Evolutionary conservation across 2,113 vertebrate species (phyloP).

Genomic region (Odontophorus gujanensis): DNA sequence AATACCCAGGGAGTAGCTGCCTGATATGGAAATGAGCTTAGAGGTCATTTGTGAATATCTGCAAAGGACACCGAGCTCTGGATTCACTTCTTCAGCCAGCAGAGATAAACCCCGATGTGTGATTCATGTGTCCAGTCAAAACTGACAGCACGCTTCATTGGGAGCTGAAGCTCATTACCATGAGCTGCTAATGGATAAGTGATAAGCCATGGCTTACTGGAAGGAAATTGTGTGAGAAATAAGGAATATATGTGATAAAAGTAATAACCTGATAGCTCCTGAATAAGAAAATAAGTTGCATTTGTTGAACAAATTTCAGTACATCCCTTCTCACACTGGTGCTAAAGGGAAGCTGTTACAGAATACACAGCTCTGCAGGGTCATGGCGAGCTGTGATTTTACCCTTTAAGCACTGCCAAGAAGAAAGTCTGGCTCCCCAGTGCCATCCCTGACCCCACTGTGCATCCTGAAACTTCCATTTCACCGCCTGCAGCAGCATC

Average conservation of each 20-base stretch:
- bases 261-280: not conserved
- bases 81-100: not conserved
- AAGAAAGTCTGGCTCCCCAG: not conserved
- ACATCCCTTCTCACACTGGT: not conserved
- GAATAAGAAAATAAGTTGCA: not conserved
- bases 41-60: not conserved
- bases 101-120: not conserved
- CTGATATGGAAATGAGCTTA: not conserved
- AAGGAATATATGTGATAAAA: not conserved
- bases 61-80: not conserved
- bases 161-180: not conserved
- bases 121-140: not conserved
- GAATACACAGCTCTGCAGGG: not conserved
- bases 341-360: not conserved
- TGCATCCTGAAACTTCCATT: not conserved
- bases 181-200: not conserved
- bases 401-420: slow-evolving; percentile 7
- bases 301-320: not conserved
- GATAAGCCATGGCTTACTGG: not conserved
- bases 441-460: not conserved
- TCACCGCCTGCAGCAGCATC: not conserved
- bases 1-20: not conserved
- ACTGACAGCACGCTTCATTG: not conserved
- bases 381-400: not conserved
- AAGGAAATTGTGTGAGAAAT: not conserved